phyloP scores from a whole-genome alignment of 2,797 vertebrate species.

The Alca torda region DNA sequence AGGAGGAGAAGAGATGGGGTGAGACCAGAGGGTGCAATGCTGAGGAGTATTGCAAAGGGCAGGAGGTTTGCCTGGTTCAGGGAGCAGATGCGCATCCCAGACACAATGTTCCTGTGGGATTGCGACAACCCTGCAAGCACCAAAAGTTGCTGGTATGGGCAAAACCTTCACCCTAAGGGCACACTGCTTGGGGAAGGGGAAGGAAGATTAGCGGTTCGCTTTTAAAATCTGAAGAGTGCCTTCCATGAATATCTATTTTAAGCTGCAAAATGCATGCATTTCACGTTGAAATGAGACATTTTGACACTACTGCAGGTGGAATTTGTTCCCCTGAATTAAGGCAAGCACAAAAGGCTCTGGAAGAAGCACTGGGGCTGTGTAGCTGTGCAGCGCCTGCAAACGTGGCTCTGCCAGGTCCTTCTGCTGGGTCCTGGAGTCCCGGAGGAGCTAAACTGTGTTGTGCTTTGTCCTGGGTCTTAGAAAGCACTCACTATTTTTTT shows the following conservation, averaged over 20 bases:
- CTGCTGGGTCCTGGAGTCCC: neutral
- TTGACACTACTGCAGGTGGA: neutral
- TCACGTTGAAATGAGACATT: neutral
- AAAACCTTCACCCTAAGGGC: neutral
- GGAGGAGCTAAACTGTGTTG: neutral
- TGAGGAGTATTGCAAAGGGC: neutral
- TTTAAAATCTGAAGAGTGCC: neutral
- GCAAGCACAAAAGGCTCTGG: neutral
- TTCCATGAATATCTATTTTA: neutral
- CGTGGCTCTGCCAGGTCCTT: neutral
- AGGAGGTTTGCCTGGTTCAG: neutral
- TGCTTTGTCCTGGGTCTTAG: neutral
- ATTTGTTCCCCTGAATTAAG: neutral
- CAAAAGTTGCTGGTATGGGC: neutral
- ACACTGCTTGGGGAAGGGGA: neutral
- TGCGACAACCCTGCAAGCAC: neutral
- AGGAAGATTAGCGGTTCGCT: neutral
- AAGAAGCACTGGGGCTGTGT: rapidly evolving
- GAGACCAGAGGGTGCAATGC: neutral
- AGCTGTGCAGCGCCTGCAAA: neutral
- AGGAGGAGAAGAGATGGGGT: neutral
- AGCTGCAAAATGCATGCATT: neutral
- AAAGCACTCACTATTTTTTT: neutral
- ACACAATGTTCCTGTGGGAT: neutral
- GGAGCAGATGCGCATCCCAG: neutral